Percentiles rank a stretch among this genome's conserved stretches.
Conservation (phyloP, 2,113 vertebrate genomes). For the Gila orcuttii region DNA sequence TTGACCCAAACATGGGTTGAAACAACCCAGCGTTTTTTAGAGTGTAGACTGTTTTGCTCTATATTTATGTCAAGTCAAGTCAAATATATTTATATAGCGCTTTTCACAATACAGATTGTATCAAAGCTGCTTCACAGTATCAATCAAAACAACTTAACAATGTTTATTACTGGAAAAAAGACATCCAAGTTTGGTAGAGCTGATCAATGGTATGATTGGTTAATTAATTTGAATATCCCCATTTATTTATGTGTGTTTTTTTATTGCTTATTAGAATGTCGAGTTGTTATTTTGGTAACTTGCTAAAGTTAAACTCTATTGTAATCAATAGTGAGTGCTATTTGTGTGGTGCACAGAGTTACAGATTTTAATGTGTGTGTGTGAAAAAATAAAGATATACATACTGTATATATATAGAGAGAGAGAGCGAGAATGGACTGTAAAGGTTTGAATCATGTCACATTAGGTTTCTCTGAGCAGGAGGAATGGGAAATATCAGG, state of each 20-base stretch:
- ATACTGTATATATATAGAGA: background rate
- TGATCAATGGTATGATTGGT: too few relatives aligned
- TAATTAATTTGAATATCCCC: too few relatives aligned
- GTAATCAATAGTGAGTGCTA: background rate
- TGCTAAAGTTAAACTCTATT: background rate
- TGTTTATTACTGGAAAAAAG: too few relatives aligned
- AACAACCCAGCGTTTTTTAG: too few relatives aligned
- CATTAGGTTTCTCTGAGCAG: background rate
- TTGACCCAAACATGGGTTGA: too few relatives aligned
- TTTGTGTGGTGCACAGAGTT: background rate
- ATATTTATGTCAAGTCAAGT: too few relatives aligned
- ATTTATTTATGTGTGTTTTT: background rate
- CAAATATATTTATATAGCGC: too few relatives aligned
- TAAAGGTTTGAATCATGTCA: background rate
- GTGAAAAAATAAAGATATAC: background rate
- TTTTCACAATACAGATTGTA: too few relatives aligned
- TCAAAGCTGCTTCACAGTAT: too few relatives aligned
- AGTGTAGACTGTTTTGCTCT: too few relatives aligned
- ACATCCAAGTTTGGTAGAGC: too few relatives aligned
- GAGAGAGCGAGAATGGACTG: background rate
- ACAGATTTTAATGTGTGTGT: background rate
- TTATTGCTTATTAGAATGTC: background rate
- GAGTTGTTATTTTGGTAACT: background rate
- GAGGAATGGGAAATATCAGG: conserved; percentile 29
- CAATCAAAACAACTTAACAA: too few relatives aligned